Evolutionary conservation across 2,888 invertebrate genomes (phyloP).

Genomic region (Heliconius ismenius): DNA sequence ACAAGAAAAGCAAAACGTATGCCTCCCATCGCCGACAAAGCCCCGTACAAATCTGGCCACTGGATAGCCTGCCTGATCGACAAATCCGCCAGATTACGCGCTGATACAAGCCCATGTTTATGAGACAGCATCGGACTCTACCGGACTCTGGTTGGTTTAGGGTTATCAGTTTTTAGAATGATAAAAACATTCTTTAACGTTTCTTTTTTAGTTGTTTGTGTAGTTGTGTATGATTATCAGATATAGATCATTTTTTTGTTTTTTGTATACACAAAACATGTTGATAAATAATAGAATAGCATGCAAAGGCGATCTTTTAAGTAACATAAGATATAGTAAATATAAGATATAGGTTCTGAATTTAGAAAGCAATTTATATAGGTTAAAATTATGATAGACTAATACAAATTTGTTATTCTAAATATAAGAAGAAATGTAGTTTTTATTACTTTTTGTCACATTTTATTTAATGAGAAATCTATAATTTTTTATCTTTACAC

Average conservation of each 20-base stretch:
- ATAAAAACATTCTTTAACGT: neutral
- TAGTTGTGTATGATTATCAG: neutral
- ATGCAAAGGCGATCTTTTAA: no score
- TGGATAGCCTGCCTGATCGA: conserved; percentile 80
- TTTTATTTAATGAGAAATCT: no score
- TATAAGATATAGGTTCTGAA: no score
- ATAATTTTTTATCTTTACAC: no score
- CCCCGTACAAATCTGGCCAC: conserved; percentile 79
- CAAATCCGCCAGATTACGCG: conserved; percentile 82
- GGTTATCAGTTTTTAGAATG: conserved; percentile 49
- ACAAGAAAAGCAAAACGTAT: conserved; percentile 79
- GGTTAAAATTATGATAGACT: no score
- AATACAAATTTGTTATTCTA: neutral
- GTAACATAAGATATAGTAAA: no score
- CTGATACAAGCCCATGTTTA: conserved; percentile 80
- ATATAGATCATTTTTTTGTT: neutral
- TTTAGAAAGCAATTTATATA: no score
- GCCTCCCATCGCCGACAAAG: conserved; percentile 74
- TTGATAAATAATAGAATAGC: no score
- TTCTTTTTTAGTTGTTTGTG: neutral
- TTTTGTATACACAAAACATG: no score
- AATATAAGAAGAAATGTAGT: neutral
- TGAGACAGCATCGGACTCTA: conserved; percentile 72
- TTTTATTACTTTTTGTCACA: neutral
- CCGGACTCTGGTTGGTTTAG: conserved; percentile 52